Evolutionary conservation across 1,140 invertebrate species (phyloP).

Genomic region (Maconellicoccus hirsutus): DNA sequence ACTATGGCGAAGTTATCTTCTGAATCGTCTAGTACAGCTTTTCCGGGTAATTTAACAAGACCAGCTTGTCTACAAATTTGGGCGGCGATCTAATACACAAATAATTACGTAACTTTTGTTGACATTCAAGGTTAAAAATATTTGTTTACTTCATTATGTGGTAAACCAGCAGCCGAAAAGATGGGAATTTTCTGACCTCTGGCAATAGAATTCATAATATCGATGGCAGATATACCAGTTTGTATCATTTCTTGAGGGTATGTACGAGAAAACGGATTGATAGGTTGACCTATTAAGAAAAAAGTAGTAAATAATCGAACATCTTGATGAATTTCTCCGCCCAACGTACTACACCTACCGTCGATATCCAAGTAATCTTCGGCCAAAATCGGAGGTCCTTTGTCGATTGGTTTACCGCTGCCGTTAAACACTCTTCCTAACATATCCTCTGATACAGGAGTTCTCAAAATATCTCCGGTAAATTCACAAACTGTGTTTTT

Average conservation of each 20-base stretch:
- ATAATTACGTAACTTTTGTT: neutral
- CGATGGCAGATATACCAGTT: constrained; percentile 96
- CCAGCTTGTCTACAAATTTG: constrained; percentile 98
- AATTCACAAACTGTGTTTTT: constrained; percentile 97
- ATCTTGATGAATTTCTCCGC: neutral
- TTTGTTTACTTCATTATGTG: constrained; percentile 77
- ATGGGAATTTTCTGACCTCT: constrained; percentile 98
- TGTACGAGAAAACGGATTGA: constrained; percentile 96
- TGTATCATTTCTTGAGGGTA: constrained; percentile 99
- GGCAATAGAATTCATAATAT: constrained; percentile 98
- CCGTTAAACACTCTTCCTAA: constrained; percentile 96
- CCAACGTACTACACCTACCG: constrained; percentile 41
- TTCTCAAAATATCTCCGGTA: constrained; percentile 91
- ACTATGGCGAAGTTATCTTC: constrained; percentile 96
- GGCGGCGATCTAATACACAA: constrained; percentile 68
- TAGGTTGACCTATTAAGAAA: constrained; percentile 67
- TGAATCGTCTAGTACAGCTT: constrained; percentile 80
- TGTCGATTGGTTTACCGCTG: constrained; percentile 95
- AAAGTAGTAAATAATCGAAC: neutral
- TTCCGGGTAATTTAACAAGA: constrained; percentile 80
- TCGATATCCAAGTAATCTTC: constrained; percentile 96
- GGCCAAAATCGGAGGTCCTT: constrained; percentile 90
- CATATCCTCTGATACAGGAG: constrained; percentile 97
- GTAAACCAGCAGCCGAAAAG: constrained; percentile 95
- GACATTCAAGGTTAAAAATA: neutral